Base-by-base conservation (phyloP, 2,888 invertebrate species). In the Stratiomys singularior region DNA sequence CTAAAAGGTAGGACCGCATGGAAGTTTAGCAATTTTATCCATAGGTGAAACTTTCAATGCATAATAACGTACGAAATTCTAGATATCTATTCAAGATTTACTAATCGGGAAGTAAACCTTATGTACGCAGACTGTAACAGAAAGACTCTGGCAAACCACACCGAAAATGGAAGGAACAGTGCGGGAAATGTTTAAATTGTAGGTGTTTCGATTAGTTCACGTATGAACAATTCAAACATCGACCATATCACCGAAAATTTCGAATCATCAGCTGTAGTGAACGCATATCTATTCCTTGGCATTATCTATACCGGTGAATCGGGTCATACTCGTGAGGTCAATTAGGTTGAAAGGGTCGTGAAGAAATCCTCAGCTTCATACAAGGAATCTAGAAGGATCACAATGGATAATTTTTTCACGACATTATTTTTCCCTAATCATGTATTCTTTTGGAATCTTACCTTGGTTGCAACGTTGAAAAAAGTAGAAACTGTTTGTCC, bases 321-420 rank as follows among this genome's bases (percentile, higher is more conserved):
- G 4, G 52, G 52, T 9, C 3, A 52, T 13, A 52, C 18, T 52
- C 25, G 79, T 79, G 78, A 82, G 80, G 76, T 63, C 80, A 46
- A 82, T 78, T 76, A 79, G 56, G 83, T 83, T 76, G 82, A 83
- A 78, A 80, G 81, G 81, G 82, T 82, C 30, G 83, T 78, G 82
- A 83, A 78, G 79, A 81, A 82, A 81, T 82, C 37, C n/a, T 66
- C 28, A 13, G 76, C 58, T 37, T 66, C 67, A 5, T 77, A 67
- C 30, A 27, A 52, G n/a, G 72, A 72, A 72, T 25, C 13, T 21
- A 27, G 77, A 13, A 64, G 30, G 11, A 69, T 69, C 13, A 69
- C 69, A 3, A 21, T 69, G 46, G 69, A 46, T 23, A 69, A 46
- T 44, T 69, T 25, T 69, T 69, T 69, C 23, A 46, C 69, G 9